Evolutionary conservation across 2,797 vertebrate species (phyloP).

Genomic region (Malacoraja senta): DNA sequence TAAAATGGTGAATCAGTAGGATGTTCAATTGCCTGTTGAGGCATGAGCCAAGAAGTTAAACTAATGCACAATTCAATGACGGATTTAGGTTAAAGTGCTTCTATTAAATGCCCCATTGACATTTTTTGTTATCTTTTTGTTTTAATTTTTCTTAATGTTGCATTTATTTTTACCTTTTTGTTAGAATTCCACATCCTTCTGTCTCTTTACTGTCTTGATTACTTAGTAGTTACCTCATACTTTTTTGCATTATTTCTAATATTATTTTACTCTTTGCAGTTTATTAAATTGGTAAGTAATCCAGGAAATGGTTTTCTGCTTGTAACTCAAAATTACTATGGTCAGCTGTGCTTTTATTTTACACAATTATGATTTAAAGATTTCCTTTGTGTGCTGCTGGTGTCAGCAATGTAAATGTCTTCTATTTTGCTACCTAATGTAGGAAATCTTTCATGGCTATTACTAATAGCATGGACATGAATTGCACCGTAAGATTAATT

Average conservation of each 20-base stretch:
- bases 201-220: conserved; percentile 56
- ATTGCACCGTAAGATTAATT: not conserved
- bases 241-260: conserved; percentile 65
- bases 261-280: conserved; percentile 74
- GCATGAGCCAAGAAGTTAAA: not conserved
- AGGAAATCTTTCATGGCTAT: not conserved
- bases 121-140: not conserved
- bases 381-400: not conserved
- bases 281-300: conserved; percentile 95
- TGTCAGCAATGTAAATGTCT: not conserved
- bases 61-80: not conserved
- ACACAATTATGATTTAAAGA: not conserved
- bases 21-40: not conserved
- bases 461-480: conserved; percentile 26
- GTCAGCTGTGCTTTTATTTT: conserved; percentile 37
- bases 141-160: not conserved
- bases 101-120: not conserved
- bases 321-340: conserved; percentile 42
- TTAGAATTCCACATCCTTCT: conserved; percentile 41
- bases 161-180: conserved; percentile 23
- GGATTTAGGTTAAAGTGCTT: not conserved
- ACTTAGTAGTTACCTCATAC: conserved; percentile 59
- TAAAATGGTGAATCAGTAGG: not conserved
- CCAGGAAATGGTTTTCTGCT: conserved; percentile 44
- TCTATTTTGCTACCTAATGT: not conserved